A percentile compares a stretch with the other conserved stretches of the same genome.
phyloP scores from a whole-genome alignment of 2,797 vertebrate genomes.

The Coregonus suidteri region DNA sequence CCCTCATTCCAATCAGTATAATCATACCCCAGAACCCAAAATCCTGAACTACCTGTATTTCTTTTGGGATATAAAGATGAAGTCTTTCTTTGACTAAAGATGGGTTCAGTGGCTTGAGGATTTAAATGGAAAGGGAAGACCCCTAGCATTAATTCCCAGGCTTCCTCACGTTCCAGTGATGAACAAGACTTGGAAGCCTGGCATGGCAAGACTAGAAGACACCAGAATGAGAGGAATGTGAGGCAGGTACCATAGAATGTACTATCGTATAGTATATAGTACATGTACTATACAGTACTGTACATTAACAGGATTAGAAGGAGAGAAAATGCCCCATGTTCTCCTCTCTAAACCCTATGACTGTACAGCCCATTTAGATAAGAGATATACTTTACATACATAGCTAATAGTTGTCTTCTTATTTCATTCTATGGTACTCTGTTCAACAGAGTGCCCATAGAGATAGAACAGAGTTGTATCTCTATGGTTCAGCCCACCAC shows the following conservation, averaged over 20 bases:
- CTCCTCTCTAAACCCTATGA: not conserved
- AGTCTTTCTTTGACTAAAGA: too few species aligned
- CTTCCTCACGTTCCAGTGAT: not conserved
- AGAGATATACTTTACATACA: slow-evolving; percentile 2
- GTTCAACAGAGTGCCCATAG: not conserved
- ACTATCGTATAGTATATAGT: not conserved
- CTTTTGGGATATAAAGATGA: too few species aligned
- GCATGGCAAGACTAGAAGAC: not conserved
- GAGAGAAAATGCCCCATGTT: not conserved
- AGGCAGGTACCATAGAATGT: not conserved
- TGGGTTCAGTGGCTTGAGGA: too few species aligned
- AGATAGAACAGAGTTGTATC: not conserved
- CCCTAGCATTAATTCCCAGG: not conserved
- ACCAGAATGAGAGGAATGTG: not conserved
- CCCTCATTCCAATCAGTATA: too few species aligned
- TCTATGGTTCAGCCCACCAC: slow-evolving; percentile 1
- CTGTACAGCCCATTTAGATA: not conserved
- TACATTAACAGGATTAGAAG: not conserved
- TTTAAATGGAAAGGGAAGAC: not conserved
- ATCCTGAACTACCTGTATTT: too few species aligned
- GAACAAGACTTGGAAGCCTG: not conserved
- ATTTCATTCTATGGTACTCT: slow-evolving; percentile 1
- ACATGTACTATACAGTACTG: not conserved
- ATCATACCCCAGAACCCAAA: too few species aligned
- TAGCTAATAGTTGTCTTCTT: not conserved